Conservation (phyloP, 2,888 invertebrate species). For the Drosophila bunnanda region DNA sequence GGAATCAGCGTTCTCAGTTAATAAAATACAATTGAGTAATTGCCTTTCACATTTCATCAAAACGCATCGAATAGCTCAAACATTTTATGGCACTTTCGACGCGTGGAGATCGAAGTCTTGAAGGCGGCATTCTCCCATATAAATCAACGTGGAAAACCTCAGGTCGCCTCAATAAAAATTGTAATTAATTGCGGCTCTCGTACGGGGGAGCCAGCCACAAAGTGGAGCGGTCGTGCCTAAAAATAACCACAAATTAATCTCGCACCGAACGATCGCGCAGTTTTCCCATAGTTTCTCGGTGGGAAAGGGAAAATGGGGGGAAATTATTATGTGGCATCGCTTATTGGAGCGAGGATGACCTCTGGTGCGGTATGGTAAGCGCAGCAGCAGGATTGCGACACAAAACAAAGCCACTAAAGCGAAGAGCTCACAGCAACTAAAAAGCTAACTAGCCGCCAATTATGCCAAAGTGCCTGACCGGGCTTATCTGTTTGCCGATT, state of each 20-base stretch:
- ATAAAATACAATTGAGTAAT: conserved; percentile 73
- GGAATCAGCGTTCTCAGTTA: conserved; percentile 57
- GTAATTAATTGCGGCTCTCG: conserved; percentile 72
- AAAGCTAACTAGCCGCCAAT: conserved; percentile 73
- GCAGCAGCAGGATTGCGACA: conserved; percentile 40
- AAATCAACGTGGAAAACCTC: conserved; percentile 63
- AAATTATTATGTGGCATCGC: conserved; percentile 35
- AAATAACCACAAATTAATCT: conserved; percentile 78
- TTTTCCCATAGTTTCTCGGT: conserved; percentile 29
- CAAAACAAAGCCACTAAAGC: conserved; percentile 48
- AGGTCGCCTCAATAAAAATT: conserved; percentile 74
- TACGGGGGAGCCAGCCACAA: conserved; percentile 13
- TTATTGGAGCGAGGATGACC: conserved; percentile 23
- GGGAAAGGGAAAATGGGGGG: conserved; percentile 4
- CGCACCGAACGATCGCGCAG: conserved; percentile 36
- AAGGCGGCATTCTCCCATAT: conserved; percentile 64
- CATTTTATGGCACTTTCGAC: conserved; percentile 70
- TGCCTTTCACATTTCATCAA: conserved; percentile 68
- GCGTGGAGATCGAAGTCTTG: conserved; percentile 32
- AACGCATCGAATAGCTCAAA: conserved; percentile 62
- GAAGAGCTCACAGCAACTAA: conserved; percentile 31
- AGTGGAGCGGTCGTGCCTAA: conserved; percentile 52
- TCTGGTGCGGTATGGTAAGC: background rate
- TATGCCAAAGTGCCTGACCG: conserved; percentile 49
- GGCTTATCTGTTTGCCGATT: conserved; percentile 64